Evolutionary conservation across 2,888 invertebrate species (phyloP), one percentile per base, ranked within the genome.

Genomic region (Pocota personata): DNA sequence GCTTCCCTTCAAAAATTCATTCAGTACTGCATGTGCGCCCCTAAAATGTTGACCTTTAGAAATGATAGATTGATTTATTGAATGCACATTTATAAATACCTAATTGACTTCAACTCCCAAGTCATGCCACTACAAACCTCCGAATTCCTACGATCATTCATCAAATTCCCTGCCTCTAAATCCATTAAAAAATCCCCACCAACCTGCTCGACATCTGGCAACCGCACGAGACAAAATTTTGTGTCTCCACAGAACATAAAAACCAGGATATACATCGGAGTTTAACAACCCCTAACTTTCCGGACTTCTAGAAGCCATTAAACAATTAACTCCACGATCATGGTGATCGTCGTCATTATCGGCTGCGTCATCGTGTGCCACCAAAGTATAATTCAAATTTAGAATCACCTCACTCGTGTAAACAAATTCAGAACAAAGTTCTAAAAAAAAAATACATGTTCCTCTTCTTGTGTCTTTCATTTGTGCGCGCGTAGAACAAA

Each of bases 391-490:
- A 82, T 71, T 86, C 80, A 82, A 82, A 86, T 82, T 86, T 86
- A 82, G 86, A 86, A 76, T 72, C 86, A 82, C 66, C 86, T 82
- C 76, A 64, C 35, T 35, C n/a, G 66, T 60, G 82, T 86, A 86
- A 86, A 86, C 86, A 86, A 77, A 52, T 76, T 62, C 73, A 50
- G 60, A 73, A 83, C 50, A 52, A 78, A 72, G 57, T 66, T 50
- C 76, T 30, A 73, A 82, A 73, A 64, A 64, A 73, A 88, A 88
- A 88, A 89, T 88, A 88, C 88, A 89, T 88, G 89, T 88, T 89
- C 89, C 89, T 89, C 89, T 90, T 89, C 88, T 64, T 32, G 62
- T 80, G 60, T 77, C 88, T 80, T 84, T 84, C 84, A 78, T 73
- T 75, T 83, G 37, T n/a, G n/a, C 5, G 78, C 50, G 52, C 50